A percentile compares a stretch with the other conserved stretches of the same genome.
phyloP scores from a whole-genome alignment of 1,140 invertebrate genomes.

The Drosophila nebulosa region DNA sequence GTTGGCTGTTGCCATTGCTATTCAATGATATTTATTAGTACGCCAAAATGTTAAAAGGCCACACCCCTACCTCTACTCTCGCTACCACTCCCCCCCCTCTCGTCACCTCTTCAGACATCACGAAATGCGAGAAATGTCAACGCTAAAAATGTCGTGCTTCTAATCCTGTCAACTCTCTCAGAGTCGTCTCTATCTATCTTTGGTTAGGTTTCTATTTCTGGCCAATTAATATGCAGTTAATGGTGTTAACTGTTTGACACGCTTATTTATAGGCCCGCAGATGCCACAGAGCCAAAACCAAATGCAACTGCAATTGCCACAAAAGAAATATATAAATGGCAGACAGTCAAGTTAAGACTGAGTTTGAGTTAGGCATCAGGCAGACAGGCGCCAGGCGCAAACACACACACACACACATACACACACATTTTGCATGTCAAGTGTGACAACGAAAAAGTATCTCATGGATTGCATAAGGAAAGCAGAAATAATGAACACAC shows the following conservation, averaged over 20 bases:
- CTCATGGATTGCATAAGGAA: conserved; percentile 68
- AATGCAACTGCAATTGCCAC: conserved; percentile 55
- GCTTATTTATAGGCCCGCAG: conserved; percentile 69
- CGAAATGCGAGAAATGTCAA: conserved; percentile 6
- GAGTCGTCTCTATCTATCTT: not conserved
- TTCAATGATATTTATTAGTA: conserved; percentile 57
- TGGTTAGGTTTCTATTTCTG: conserved; percentile 63
- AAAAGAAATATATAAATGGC: conserved; percentile 54
- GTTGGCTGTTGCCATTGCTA: conserved; percentile 10
- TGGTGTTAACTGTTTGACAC: conserved; percentile 71
- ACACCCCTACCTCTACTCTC: not conserved
- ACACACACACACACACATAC: not conserved
- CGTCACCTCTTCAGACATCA: conserved; percentile 44
- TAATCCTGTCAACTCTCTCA: conserved; percentile 34
- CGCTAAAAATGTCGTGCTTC: conserved; percentile 47
- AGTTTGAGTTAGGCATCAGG: conserved; percentile 35
- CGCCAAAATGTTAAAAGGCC: conserved; percentile 6
- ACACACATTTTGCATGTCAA: conserved; percentile 72
- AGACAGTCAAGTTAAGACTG: not conserved
- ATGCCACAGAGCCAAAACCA: conserved; percentile 63
- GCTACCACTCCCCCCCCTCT: no score
- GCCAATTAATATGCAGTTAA: conserved; percentile 78
- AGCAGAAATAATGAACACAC: not conserved
- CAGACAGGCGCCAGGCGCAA: conserved; percentile 32
- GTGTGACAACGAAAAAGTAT: conserved; percentile 43